These are phyloP conservation scores for Acropora yongei DNA, from an alignment of 64 coral and sea anemone genomes.

Conservation along the genomic window DNA sequence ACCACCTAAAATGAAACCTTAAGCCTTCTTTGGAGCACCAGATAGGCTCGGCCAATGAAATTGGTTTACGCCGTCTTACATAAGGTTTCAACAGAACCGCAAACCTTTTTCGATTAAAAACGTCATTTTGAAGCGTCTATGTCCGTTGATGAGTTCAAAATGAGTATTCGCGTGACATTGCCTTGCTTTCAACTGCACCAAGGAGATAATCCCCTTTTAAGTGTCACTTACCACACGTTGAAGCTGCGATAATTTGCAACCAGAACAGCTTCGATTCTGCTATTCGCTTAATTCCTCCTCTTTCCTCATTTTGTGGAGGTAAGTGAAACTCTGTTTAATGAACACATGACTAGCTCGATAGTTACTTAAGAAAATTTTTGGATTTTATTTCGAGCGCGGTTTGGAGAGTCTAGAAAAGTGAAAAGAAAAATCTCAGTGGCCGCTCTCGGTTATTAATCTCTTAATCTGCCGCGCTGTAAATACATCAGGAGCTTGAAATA, in stretches of 20 bases:
- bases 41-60: background rate
- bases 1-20: background rate
- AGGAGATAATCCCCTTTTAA: slow-evolving; percentile 13
- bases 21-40: background rate
- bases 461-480: slow-evolving; percentile 40
- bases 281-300: background rate
- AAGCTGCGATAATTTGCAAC: slow-evolving; percentile 32
- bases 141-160: background rate
- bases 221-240: background rate
- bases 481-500: slow-evolving; percentile 4
- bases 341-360: background rate
- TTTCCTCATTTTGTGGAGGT: background rate
- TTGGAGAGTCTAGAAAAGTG: too few relatives aligned
- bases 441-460: background rate
- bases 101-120: background rate
- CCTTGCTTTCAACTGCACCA: background rate
- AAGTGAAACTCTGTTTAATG: background rate
- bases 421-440: too few relatives aligned
- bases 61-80: background rate
- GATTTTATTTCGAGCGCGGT: background rate
- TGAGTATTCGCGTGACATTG: slow-evolving; percentile 17
- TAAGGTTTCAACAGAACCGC: background rate
- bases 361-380: background rate
- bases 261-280: background rate
- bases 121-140: background rate